A percentile compares a stretch with the other conserved stretches of the same genome.
phyloP scores from a whole-genome alignment of 1,140 invertebrate species.

The Brachionus sp. region DNA sequence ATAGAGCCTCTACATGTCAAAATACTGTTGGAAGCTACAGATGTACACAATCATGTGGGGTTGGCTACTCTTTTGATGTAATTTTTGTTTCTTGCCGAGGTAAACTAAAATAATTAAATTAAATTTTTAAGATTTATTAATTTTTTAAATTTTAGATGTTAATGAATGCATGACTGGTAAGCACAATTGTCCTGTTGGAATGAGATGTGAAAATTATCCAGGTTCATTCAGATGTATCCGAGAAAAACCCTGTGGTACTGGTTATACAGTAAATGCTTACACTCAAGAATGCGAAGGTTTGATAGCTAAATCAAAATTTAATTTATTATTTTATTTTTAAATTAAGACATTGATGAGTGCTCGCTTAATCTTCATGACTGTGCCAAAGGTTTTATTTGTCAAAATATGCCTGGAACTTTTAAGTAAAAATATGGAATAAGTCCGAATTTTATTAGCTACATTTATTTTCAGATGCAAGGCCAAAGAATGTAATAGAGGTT shows the following conservation, averaged over 20 bases:
- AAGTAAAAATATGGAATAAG: neutral
- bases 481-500: conserved; percentile 8
- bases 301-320: conserved; percentile 43
- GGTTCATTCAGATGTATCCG: conserved; percentile 56
- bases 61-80: conserved; percentile 23
- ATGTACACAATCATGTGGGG: conserved; percentile 27
- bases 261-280: conserved; percentile 84
- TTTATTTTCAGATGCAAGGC: conserved; percentile 7
- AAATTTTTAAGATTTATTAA: too few species aligned
- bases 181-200: conserved; percentile 35
- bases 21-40: conserved; percentile 55
- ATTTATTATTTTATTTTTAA: neutral
- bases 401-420: conserved; percentile 39
- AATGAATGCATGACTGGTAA: conserved; percentile 26
- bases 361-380: conserved; percentile 51
- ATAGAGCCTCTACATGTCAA: conserved; percentile 53
- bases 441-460: neutral
- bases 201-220: conserved; percentile 44
- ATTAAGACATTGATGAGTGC: conserved; percentile 71
- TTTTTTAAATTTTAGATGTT: conserved; percentile 31
- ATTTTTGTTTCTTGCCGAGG: conserved; percentile 24
- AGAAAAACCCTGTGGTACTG: conserved; percentile 84
- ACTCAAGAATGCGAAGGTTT: conserved; percentile 80
- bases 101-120: neutral
- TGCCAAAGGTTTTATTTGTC: conserved; percentile 37